Evolutionary conservation across 2,797 vertebrate genomes (phyloP).

Genomic region (Trichosurus vulpecula): DNA sequence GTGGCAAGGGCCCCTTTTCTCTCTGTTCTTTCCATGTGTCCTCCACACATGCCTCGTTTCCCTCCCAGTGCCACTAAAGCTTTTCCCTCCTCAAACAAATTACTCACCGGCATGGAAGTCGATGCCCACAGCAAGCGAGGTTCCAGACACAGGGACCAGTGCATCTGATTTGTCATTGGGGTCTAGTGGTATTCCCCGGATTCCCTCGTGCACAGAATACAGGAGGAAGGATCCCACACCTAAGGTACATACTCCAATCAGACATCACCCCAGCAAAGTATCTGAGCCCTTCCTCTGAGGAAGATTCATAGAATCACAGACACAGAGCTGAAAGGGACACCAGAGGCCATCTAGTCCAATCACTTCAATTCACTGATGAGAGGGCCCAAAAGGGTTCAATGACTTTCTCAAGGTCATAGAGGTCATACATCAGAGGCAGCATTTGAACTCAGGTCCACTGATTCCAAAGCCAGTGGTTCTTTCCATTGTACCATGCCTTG

Average conservation of each 20-base stretch:
- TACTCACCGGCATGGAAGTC: conserved; percentile 96
- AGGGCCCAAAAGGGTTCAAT: not conserved
- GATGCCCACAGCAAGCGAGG: conserved; percentile 96
- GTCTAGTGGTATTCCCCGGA: conserved; percentile 96
- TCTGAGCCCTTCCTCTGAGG: too few species aligned
- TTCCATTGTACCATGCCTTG: not conserved
- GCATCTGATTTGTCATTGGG: conserved; percentile 97
- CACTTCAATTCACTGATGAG: not conserved
- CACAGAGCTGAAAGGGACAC: not conserved
- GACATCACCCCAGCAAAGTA: not conserved
- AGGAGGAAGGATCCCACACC: conserved; percentile 97
- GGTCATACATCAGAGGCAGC: not conserved
- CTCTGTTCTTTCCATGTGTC: not conserved
- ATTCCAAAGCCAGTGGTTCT: not conserved
- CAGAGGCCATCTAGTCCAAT: not conserved
- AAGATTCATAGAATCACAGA: not conserved
- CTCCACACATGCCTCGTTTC: not conserved
- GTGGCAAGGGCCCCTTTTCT: not conserved
- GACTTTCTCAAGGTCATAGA: not conserved
- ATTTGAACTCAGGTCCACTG: not conserved
- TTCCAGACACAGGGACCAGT: conserved; percentile 95
- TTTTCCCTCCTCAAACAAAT: rapidly evolving
- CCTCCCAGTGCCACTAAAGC: not conserved
- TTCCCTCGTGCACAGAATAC: conserved; percentile 97
- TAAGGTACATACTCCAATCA: conserved; percentile 74